These are phyloP conservation scores for Sporophila hypoxantha DNA, from an alignment of 2,113 vertebrate genomes.

Conservation along the genomic window DNA sequence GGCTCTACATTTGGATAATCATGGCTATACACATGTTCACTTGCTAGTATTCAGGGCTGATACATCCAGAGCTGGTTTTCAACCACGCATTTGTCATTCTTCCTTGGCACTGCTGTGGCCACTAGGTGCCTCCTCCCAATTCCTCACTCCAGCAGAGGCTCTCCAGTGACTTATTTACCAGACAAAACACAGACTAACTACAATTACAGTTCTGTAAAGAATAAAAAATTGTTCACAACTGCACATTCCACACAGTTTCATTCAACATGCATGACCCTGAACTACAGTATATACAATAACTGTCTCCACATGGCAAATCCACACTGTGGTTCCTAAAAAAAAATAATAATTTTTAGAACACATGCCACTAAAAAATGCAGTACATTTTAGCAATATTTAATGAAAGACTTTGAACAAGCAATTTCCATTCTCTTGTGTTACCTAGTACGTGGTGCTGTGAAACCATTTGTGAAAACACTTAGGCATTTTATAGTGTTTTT, in stretches of 20 bases:
- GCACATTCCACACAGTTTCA: slow-evolving; percentile 44
- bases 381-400: slow-evolving; percentile 28
- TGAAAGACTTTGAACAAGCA: slow-evolving; percentile 5
- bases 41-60: background rate
- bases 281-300: slow-evolving; percentile 49
- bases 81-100: background rate
- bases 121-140: background rate
- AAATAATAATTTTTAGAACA: slow-evolving; percentile 44
- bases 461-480: slow-evolving; percentile 21
- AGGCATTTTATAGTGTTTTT: slow-evolving; percentile 21
- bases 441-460: slow-evolving; percentile 12
- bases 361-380: slow-evolving; percentile 29
- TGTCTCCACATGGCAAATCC: slow-evolving; percentile 52
- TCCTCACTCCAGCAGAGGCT: background rate
- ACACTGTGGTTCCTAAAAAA: slow-evolving; percentile 38
- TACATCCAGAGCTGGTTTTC: background rate
- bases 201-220: slow-evolving; percentile 19
- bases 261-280: slow-evolving; percentile 51
- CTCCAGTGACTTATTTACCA: slow-evolving; percentile 50
- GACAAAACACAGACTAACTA: slow-evolving; percentile 58
- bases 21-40: background rate
- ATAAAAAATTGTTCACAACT: slow-evolving; percentile 45
- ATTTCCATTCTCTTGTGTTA: slow-evolving; percentile 22
- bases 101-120: background rate
- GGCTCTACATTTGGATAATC: background rate